These are phyloP conservation scores for Actinostola sp. DNA, from an alignment of 92 coral and sea anemone species.

Conservation along the genomic window DNA sequence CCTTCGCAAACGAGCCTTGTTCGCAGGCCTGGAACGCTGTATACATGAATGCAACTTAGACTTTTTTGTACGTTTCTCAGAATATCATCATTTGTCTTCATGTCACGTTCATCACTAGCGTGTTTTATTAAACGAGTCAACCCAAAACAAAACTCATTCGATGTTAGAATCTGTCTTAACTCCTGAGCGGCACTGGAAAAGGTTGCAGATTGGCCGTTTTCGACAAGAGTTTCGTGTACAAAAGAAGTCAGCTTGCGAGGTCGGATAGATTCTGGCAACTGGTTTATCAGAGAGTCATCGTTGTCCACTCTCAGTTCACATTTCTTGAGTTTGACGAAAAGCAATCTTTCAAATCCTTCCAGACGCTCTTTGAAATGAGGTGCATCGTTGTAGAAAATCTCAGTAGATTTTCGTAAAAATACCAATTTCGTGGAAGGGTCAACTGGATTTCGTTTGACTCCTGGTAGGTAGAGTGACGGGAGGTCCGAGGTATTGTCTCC, in stretches of 20 bases:
- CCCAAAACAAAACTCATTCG: conserved; percentile 40
- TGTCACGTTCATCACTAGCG: background rate
- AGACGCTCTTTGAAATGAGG: conserved; percentile 51
- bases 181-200: conserved; percentile 8
- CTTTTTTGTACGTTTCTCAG: conserved; percentile 9
- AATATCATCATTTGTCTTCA: conserved; percentile 5
- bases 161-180: conserved; percentile 23
- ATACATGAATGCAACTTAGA: conserved; percentile 27
- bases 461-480: conserved; percentile 34
- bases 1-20: conserved; percentile 42
- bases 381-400: conserved; percentile 36
- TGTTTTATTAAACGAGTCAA: conserved; percentile 44
- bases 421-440: background rate
- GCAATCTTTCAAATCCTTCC: background rate
- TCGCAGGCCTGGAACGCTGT: conserved; percentile 15
- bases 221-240: conserved; percentile 28
- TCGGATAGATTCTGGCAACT: conserved; percentile 33
- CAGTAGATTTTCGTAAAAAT: conserved; percentile 37
- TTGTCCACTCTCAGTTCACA: conserved; percentile 21
- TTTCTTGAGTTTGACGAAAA: conserved; percentile 29
- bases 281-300: conserved; percentile 25
- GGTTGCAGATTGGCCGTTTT: background rate
- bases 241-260: conserved; percentile 44
- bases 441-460: background rate
- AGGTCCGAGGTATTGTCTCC: background rate